Base-by-base conservation (phyloP, 2,797 vertebrate genomes). In the Melanotaenia parkinsoni region DNA sequence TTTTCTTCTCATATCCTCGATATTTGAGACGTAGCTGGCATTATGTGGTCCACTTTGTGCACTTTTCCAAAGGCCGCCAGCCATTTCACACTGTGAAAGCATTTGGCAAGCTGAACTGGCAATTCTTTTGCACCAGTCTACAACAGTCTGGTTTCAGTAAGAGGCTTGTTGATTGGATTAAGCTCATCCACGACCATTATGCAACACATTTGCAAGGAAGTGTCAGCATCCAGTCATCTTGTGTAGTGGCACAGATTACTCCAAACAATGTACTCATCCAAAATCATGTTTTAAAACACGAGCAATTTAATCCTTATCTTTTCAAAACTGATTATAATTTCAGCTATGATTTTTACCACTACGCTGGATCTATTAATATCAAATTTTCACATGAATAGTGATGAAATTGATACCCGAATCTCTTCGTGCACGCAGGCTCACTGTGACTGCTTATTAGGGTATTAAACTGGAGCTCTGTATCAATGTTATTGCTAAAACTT, bases 71-170 rank as follows among this genome's bases (percentile, higher is more conserved):
- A 61, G 63, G 72, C 80, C 69, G 74, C 20, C 68, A 51, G 82
- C 72, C 84, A 85, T 82, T 76, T 82, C 76, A 82, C 38, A 18
- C 75, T 70, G 75, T 79, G 58, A 70, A 77, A 50, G 77, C 82
- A 74, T 86, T 81, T 79, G 70, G 75, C 24, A 0, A 58, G 37
- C 32, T 65, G 68, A 56, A 75, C 79, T 64, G 73, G 74, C 58
- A 56, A 58, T 56, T 73, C 47, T 45, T 76, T 69, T 58, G 67
- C 16, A 68, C 43, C 70, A 26, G 43, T 51, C 54, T 67, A 30
- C 47, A 86, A 76, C 5, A 26, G 67, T 80, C 70, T 81, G 70
- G 59, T 79, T 78, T 87, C 73, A 79, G 64, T 51, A 51, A 81
- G 67, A 72, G 53, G 28, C 67, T 74, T 35, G 62, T 60, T 45